Base-by-base conservation (phyloP, 1,140 invertebrate species). In the Adelges cooleyi region DNA sequence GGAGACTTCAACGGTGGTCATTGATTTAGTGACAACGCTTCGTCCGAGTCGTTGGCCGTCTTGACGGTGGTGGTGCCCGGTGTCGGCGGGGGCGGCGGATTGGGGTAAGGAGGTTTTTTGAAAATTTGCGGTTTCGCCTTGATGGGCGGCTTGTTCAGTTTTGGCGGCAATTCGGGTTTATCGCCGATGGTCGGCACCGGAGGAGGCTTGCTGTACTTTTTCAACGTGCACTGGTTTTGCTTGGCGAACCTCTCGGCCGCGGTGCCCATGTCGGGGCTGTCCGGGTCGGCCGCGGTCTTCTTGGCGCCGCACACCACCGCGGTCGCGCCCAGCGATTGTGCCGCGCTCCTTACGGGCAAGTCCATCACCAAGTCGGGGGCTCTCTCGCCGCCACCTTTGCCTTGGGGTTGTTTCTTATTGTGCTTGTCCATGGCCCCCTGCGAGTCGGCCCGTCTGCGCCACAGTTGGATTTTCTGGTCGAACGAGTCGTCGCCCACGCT, bases 351-450 rank as follows among this genome's bases (percentile, higher is more conserved):
- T 1, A 69, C 69, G 9, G 90, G 90, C 50, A 92, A 75, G 74
- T 92, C 89, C 80, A 92, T 86, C 27, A 94, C 89, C n/a, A 94
- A 76, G 75, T 94, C 90, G 1, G 90, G 90, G 2, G 90, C 86
- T 33, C 29, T 11, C 68, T 50, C 67, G 2, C 67, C 17, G 1
- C 33, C 13, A 1, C 13, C 49, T 17, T 33, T 42, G 13, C 20
- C 17, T 38, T 67, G 15, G 4, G 27, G 25, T 13, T 50, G 1
- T 4, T 33, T n/a, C 20, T 15, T 33, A 8, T 52, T 23, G 3
- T 53, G 33, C 17, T 42, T 25, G 11, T 74, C 75, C 29, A 78
- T 62, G n/a, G 76, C 75, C 0, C 75, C 75, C 62, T 82, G 80
- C 2, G 80, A 80, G 2, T 78, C 78, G 0, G 81, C 81, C 22